Percentiles rank a stretch among this genome's conserved stretches.
Conservation (phyloP, 2,888 invertebrate species). For the Plagodis dolabraria region DNA sequence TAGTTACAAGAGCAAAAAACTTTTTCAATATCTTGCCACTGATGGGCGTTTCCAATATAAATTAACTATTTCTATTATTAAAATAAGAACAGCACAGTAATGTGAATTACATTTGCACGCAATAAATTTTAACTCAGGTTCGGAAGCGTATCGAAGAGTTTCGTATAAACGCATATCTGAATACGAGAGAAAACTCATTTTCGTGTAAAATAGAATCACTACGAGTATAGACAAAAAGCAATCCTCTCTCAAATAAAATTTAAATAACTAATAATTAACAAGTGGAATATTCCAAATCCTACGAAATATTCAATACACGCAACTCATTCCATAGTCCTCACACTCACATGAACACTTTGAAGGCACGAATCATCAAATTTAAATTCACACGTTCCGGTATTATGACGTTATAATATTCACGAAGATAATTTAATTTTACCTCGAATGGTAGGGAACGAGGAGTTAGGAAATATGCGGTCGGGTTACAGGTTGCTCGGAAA, state of each 20-base stretch:
- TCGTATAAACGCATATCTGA: too few species aligned
- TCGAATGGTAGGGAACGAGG: conserved; percentile 1
- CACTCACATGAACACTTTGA: neutral
- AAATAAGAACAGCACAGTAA: too few species aligned
- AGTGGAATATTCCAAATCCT: neutral
- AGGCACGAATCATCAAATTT: conserved; percentile 10
- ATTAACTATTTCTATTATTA: too few species aligned
- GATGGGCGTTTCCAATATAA: too few species aligned
- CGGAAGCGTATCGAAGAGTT: too few species aligned
- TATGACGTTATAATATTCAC: conserved; percentile 23
- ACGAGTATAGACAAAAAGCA: neutral
- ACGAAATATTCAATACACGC: neutral
- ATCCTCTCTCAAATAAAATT: neutral
- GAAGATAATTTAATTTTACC: conserved; percentile 26
- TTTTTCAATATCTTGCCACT: too few species aligned
- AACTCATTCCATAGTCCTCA: neutral
- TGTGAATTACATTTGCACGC: too few species aligned
- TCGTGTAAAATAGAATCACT: too few species aligned
- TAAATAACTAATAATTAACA: neutral
- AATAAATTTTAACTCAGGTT: too few species aligned
- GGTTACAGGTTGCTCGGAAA: neutral
- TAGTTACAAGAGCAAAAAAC: too few species aligned
- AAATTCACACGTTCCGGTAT: conserved; percentile 31
- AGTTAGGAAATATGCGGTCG: neutral
- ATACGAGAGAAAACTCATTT: neutral